phyloP scores from a whole-genome alignment of 1,140 invertebrate genomes.

The Aleiodes sp. region DNA sequence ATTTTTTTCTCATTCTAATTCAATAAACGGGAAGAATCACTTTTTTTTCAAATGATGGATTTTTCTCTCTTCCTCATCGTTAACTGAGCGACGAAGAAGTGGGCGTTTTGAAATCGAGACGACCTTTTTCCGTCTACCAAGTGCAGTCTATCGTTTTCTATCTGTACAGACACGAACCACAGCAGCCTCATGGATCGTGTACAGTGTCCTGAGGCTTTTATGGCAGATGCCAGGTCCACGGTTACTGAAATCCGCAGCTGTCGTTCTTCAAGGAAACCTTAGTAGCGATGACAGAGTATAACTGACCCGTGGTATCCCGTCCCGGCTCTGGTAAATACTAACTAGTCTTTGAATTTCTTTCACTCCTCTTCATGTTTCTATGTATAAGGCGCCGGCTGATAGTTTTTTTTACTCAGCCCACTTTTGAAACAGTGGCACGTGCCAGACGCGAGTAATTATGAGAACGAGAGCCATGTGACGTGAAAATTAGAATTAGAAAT shows the following conservation, averaged over 20 bases:
- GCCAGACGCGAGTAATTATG: constrained; percentile 26
- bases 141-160: not conserved
- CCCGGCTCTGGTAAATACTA: not conserved
- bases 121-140: not conserved
- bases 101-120: constrained; percentile 9
- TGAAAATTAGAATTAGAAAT: not conserved
- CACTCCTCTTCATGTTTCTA: not conserved
- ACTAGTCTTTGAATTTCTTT: not conserved
- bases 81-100: not conserved
- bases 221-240: constrained; percentile 32
- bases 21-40: too few species aligned
- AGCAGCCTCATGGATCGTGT: constrained; percentile 22
- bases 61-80: not conserved
- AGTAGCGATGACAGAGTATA: not conserved
- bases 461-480: not conserved
- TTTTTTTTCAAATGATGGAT: too few species aligned
- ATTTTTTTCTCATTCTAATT: too few species aligned
- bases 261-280: constrained; percentile 37
- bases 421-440: not conserved
- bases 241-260: constrained; percentile 48
- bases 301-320: not conserved
- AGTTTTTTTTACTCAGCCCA: not conserved
- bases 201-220: not conserved
- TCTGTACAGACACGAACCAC: not conserved
- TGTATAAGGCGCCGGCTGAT: not conserved